Base-by-base conservation (phyloP, 1,140 invertebrate genomes). In the Heliconius hewitsoni region DNA sequence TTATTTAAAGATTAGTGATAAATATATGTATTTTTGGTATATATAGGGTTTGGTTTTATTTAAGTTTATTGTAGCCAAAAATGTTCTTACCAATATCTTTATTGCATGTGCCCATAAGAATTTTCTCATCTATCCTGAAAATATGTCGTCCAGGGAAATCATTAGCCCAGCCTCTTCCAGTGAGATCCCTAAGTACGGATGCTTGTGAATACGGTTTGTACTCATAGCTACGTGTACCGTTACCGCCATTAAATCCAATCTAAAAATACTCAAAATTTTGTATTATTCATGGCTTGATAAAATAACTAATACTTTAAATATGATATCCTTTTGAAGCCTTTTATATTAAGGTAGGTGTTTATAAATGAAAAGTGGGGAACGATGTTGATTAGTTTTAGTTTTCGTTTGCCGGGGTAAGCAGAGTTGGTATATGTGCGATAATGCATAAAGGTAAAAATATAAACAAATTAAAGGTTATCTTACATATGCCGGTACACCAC, bases 171-270 rank as follows among this genome's bases (percentile, higher is more conserved):
- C 98, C 98, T 86, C 98, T 96, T 16, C 96, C 96, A 0, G 97
- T 96, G 73, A 99, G 94, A 94, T 98, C 97, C 80, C 97, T 95
- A 13, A 99, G 95, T 27, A 98, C 97, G 37, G 98, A 97, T 46
- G 96, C 95, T 94, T 99, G 98, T 71, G 98, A 98, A 92, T 98
- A 99, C 0, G 98, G 98, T 76, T 96, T 96, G 90, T 99, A 99
- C 93, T 98, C 98, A 91, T 97, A 98, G 78, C 96, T 97, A 89
- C 97, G 96, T 1, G 98, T 99, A 19, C 98, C 98, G 88, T 99
- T 99, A 77, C 98, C 98, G 74, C 97, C 98, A 90, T 99, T 99
- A 93, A 99, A 99, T 55, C 98, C 98, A 86, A 99, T 96, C 97
- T 98, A 66, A 39, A 66, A 66, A 66, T 30, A 30, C 27, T 23